Evolutionary conservation across 2,888 invertebrate species (phyloP).

Genomic region (Malacosoma neustria): DNA sequence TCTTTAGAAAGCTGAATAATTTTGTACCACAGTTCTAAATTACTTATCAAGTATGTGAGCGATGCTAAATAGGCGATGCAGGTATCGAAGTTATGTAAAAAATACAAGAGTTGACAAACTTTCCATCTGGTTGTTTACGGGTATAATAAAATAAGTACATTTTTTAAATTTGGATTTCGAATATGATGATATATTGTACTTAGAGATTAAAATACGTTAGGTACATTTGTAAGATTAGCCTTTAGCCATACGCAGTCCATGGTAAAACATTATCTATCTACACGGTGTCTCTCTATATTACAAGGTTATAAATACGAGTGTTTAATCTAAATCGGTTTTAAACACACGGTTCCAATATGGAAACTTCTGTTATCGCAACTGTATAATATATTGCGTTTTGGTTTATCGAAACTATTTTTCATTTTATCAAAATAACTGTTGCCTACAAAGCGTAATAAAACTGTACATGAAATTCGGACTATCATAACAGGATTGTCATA

Average conservation of each 20-base stretch:
- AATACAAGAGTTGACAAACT: not conserved
- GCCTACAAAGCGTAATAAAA: not conserved
- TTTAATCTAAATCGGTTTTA: not conserved
- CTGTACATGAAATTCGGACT: too few relatives aligned
- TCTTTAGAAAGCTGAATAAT: slow-evolving; percentile 26
- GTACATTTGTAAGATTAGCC: not conserved
- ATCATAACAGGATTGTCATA: too few relatives aligned
- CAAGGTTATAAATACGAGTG: not conserved
- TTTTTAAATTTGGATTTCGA: not conserved
- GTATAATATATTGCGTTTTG: not conserved
- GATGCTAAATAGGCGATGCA: slow-evolving; percentile 9
- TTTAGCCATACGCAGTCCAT: not conserved
- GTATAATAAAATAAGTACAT: not conserved
- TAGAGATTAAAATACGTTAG: not conserved
- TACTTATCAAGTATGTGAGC: slow-evolving; percentile 24
- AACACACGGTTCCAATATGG: not conserved
- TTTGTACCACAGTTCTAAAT: slow-evolving; percentile 23
- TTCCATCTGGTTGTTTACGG: not conserved
- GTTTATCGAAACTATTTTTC: not conserved
- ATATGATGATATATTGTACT: not conserved
- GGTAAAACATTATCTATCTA: not conserved
- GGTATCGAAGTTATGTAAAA: not conserved
- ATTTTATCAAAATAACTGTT: not conserved
- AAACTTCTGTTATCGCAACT: not conserved
- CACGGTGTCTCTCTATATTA: not conserved